These are phyloP conservation scores for Sphenopsis melanotis DNA, from an alignment of 2,797 vertebrate species.

Conservation along the genomic window DNA sequence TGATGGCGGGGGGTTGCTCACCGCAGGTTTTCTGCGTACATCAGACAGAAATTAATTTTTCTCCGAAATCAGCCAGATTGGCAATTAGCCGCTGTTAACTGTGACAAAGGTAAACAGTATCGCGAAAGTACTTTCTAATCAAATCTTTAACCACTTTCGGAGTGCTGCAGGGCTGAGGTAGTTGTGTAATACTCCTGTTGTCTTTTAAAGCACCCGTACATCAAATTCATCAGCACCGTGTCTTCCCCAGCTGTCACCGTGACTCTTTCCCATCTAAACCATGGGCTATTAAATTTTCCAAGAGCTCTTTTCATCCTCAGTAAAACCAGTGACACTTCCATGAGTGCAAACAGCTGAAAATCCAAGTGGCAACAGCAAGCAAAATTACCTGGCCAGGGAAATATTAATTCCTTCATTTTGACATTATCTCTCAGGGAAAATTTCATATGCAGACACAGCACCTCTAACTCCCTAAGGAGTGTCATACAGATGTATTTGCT, in stretches of 20 bases:
- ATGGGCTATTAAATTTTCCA: not conserved
- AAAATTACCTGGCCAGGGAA: not conserved
- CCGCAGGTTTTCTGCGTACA: rapidly evolving
- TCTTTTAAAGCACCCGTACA: rapidly evolving
- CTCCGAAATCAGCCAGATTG: rapidly evolving
- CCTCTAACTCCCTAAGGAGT: not conserved
- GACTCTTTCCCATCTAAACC: not conserved
- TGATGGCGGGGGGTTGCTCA: no score
- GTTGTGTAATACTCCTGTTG: rapidly evolving
- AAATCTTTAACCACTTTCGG: rapidly evolving
- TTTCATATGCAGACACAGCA: rapidly evolving
- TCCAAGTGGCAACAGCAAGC: not conserved
- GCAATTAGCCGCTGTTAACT: rapidly evolving
- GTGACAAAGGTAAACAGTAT: rapidly evolving
- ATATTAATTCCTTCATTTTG: not conserved
- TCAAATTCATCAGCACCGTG: rapidly evolving
- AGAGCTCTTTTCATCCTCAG: not conserved
- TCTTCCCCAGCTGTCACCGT: rapidly evolving
- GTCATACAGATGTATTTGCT: rapidly evolving
- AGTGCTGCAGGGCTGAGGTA: not conserved
- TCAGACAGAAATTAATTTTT: rapidly evolving
- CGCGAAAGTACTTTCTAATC: rapidly evolving
- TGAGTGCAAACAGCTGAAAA: not conserved
- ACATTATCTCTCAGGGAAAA: not conserved
- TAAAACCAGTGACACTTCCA: not conserved